phyloP scores from a whole-genome alignment of 2,113 vertebrate species.

The Rostratula benghalensis region DNA sequence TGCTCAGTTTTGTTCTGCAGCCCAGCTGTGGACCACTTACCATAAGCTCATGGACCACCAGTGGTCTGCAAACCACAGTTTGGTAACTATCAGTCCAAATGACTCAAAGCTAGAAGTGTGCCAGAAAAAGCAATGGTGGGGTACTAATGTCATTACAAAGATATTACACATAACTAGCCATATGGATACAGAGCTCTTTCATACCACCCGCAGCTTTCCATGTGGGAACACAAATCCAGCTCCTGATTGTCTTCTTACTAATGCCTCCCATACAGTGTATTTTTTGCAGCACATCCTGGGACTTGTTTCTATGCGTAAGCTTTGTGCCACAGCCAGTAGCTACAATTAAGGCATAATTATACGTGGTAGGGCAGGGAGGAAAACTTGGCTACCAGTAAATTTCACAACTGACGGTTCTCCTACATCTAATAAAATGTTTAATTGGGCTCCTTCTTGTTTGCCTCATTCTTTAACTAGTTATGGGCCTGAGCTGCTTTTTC shows the following conservation, averaged over 20 bases:
- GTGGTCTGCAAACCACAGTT: slow-evolving; percentile 28
- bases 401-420: slow-evolving; percentile 39
- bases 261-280: slow-evolving; percentile 13
- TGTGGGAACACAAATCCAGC: background rate
- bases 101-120: slow-evolving; percentile 9
- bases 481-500: background rate
- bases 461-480: slow-evolving; percentile 52
- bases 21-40: slow-evolving; percentile 37
- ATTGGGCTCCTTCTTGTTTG: slow-evolving; percentile 36
- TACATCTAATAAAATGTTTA: slow-evolving; percentile 47
- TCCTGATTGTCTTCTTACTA: slow-evolving; percentile 45
- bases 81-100: slow-evolving; percentile 3
- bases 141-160: slow-evolving; percentile 15
- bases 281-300: slow-evolving; percentile 40
- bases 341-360: slow-evolving; percentile 65
- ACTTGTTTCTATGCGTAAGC: slow-evolving; percentile 49
- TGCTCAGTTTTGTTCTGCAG: slow-evolving; percentile 22
- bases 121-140: slow-evolving; percentile 31
- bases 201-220: slow-evolving; percentile 51
- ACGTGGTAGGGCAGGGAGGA: slow-evolving; percentile 36
- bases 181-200: slow-evolving; percentile 7
- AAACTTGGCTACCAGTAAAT: slow-evolving; percentile 59
- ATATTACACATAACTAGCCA: background rate
- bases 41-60: slow-evolving; percentile 25
- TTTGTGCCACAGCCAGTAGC: slow-evolving; percentile 54